These are phyloP conservation scores for Onthophagus taurus DNA, from an alignment of 1,140 invertebrate genomes.

Conservation along the genomic window DNA sequence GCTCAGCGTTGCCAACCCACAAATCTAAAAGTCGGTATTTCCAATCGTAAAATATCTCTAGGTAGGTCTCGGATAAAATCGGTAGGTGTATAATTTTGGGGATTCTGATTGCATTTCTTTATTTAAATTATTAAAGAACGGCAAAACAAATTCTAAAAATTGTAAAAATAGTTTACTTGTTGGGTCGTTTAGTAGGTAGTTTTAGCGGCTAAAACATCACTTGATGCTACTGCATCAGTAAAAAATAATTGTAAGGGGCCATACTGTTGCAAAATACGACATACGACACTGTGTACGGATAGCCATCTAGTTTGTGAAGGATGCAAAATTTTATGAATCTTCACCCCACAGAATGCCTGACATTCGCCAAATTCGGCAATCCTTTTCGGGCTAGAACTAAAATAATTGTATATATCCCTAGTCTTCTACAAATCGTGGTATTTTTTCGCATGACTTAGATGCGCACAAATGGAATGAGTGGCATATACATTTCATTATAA, in stretches of 20 bases:
- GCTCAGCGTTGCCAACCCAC: too few relatives aligned
- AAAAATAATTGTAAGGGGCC: not conserved
- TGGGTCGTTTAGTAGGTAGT: not conserved
- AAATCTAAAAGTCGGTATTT: too few relatives aligned
- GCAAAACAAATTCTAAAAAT: constrained; percentile 1
- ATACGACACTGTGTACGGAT: not conserved
- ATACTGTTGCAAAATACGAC: not conserved
- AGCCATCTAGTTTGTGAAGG: constrained; percentile 11
- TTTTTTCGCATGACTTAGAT: constrained; percentile 25
- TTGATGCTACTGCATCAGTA: not conserved
- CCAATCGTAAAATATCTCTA: too few relatives aligned
- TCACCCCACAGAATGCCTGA: constrained; percentile 25
- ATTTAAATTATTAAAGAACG: not conserved
- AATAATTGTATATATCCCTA: constrained; percentile 24
- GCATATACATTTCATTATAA: constrained; percentile 12
- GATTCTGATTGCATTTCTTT: not conserved
- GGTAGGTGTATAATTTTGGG: too few relatives aligned
- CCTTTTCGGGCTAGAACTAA: constrained; percentile 25
- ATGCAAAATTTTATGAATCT: constrained; percentile 25
- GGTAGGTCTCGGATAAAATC: too few relatives aligned
- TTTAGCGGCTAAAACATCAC: not conserved
- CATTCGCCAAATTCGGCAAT: constrained; percentile 21
- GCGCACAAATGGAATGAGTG: constrained; percentile 33
- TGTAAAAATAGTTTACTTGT: not conserved
- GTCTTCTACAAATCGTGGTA: constrained; percentile 19